Evolutionary conservation across 64 coral and sea anemone genomes (phyloP).

Genomic region (Stichodactyla mertensii): DNA sequence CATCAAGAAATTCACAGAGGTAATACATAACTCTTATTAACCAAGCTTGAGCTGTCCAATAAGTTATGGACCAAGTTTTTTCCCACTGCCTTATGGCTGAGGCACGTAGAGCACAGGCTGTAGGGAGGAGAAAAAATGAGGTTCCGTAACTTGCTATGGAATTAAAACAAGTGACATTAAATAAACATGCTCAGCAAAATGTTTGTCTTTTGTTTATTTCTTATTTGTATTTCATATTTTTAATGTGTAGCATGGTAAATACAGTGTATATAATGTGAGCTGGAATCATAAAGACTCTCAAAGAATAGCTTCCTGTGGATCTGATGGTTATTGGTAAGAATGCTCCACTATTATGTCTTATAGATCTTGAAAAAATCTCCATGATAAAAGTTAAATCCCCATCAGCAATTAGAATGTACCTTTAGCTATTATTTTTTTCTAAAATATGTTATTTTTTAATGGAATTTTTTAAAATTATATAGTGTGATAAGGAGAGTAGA

Average conservation of each 20-base stretch:
- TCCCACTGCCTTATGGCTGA: too few species aligned
- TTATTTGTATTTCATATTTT: constrained; percentile 4
- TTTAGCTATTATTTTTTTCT: too few species aligned
- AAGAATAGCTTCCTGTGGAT: constrained; percentile 75
- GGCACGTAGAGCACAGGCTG: too few species aligned
- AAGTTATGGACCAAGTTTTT: too few species aligned
- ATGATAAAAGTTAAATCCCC: too few species aligned
- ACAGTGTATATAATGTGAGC: constrained; percentile 84
- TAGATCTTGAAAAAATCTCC: too few species aligned
- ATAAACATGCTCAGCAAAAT: too few species aligned
- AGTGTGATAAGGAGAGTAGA: constrained; percentile 88
- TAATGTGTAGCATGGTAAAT: constrained; percentile 75
- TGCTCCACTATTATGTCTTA: not conserved
- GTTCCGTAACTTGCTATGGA: too few species aligned
- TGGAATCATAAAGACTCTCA: constrained; percentile 98
- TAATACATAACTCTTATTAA: not conserved
- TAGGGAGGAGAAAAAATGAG: too few species aligned
- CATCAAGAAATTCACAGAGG: constrained; percentile 86
- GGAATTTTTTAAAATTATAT: not conserved
- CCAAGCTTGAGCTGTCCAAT: too few species aligned
- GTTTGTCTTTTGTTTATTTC: not conserved
- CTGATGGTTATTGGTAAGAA: constrained; percentile 75
- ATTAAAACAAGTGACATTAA: too few species aligned
- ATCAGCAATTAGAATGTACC: too few species aligned
- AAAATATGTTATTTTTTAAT: not conserved